Conservation (phyloP, 1,140 invertebrate genomes). For the Kradibia gibbosae region DNA sequence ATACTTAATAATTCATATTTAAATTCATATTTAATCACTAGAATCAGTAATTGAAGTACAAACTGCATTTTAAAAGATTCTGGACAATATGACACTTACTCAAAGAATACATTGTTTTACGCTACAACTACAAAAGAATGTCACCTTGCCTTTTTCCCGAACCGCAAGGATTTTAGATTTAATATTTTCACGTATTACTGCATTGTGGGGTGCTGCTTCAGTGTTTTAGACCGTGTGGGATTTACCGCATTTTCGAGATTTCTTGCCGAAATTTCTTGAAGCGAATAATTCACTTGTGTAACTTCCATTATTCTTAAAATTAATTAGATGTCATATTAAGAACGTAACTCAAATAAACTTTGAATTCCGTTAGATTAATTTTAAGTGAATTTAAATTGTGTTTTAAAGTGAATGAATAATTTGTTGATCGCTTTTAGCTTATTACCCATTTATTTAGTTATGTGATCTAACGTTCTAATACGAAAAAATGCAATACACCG, state of each 20-base stretch:
- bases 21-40: not conserved
- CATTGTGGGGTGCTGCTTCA: not conserved
- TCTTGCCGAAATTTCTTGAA: conserved; percentile 3
- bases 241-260: not conserved
- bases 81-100: conserved; percentile 19
- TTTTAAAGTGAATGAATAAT: not conserved
- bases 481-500: too few species aligned
- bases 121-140: not conserved
- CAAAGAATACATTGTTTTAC: not conserved
- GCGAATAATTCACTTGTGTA: conserved; percentile 12
- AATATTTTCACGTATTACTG: conserved; percentile 5
- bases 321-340: conserved; percentile 3
- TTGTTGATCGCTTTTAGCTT: not conserved
- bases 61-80: conserved; percentile 39
- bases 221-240: not conserved
- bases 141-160: not conserved
- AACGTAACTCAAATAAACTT: conserved; percentile 11
- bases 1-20: conserved; percentile 23
- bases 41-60: conserved; percentile 17
- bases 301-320: conserved; percentile 17
- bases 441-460: not conserved
- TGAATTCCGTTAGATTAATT: conserved; percentile 8
- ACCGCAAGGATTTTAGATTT: not conserved
- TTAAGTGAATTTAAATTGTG: conserved; percentile 3
- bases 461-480: not conserved